Evolutionary conservation across 1,140 invertebrate species (phyloP).

Genomic region (Drosophila miranda): DNA sequence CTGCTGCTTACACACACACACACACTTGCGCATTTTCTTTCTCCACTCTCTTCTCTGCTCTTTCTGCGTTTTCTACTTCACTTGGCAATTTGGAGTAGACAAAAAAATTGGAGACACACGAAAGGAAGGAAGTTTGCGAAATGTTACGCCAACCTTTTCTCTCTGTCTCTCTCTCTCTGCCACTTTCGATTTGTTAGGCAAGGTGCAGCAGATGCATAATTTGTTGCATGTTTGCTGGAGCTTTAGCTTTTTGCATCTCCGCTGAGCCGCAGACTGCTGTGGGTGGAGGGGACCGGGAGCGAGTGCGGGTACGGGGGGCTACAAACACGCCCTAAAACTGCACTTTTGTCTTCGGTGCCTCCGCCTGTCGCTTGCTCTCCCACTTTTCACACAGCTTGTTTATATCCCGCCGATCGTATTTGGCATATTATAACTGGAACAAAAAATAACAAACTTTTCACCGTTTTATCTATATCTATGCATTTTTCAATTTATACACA

Average conservation of each 20-base stretch:
- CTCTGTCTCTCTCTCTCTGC: background rate
- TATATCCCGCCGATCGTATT: background rate
- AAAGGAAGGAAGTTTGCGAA: slow-evolving; percentile 69
- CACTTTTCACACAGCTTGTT: slow-evolving; percentile 24
- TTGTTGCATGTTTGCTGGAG: slow-evolving; percentile 31
- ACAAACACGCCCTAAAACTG: slow-evolving; percentile 54
- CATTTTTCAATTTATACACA: slow-evolving; percentile 60
- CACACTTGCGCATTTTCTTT: slow-evolving; percentile 46
- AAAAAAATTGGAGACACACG: slow-evolving; percentile 50
- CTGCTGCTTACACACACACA: slow-evolving; percentile 21
- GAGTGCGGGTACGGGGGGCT: slow-evolving; percentile 20
- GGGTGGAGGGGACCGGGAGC: slow-evolving; percentile 3
- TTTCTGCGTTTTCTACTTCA: slow-evolving; percentile 48
- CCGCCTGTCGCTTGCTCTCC: slow-evolving; percentile 36
- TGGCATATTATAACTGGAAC: slow-evolving; percentile 9
- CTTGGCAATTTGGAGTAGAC: slow-evolving; percentile 60
- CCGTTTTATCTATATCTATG: slow-evolving; percentile 60
- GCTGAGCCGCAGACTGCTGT: slow-evolving; percentile 13
- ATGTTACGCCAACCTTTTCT: slow-evolving; percentile 44
- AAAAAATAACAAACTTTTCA: slow-evolving; percentile 32
- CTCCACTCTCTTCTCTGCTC: slow-evolving; percentile 41
- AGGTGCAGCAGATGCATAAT: slow-evolving; percentile 22
- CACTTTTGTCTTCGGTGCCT: slow-evolving; percentile 46
- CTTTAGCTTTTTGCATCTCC: slow-evolving; percentile 20
- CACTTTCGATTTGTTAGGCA: too few relatives aligned